Evolutionary conservation across 2,797 vertebrate species (phyloP).

Genomic region (Liparis tanakae): DNA sequence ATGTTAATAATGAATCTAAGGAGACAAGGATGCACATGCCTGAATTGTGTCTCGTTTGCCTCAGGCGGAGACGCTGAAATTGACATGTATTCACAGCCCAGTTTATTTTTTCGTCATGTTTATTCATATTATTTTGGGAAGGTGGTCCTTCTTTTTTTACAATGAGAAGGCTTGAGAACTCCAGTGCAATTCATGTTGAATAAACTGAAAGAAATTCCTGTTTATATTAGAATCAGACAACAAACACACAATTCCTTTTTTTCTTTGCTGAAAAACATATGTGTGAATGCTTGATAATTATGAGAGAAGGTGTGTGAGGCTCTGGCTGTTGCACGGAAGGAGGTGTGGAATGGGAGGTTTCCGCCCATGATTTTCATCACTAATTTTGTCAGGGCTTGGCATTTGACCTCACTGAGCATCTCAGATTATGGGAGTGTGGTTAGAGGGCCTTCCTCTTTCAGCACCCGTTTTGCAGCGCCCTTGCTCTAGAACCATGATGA

Average conservation of each 20-base stretch:
- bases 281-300: not conserved
- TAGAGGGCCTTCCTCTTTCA: constrained; percentile 15
- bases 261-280: not conserved
- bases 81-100: not conserved
- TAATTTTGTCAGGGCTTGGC: constrained; percentile 36
- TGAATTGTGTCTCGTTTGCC: not conserved
- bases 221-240: not conserved
- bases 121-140: not conserved
- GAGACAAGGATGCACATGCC: not conserved
- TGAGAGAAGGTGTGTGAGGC: not conserved
- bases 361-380: constrained; percentile 32
- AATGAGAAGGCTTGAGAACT: not conserved
- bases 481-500: constrained; percentile 53
- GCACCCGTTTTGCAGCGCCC: constrained; percentile 31
- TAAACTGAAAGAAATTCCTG: not conserved
- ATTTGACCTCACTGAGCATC: constrained; percentile 34
- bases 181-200: not conserved
- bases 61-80: not conserved
- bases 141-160: not conserved
- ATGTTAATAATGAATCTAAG: not conserved
- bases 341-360: constrained; percentile 43
- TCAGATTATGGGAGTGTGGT: constrained; percentile 24
- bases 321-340: not conserved
- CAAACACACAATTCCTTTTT: not conserved
- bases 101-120: not conserved